phyloP scores from a whole-genome alignment of 2,113 vertebrate species.

The Pituophis catenifer region DNA sequence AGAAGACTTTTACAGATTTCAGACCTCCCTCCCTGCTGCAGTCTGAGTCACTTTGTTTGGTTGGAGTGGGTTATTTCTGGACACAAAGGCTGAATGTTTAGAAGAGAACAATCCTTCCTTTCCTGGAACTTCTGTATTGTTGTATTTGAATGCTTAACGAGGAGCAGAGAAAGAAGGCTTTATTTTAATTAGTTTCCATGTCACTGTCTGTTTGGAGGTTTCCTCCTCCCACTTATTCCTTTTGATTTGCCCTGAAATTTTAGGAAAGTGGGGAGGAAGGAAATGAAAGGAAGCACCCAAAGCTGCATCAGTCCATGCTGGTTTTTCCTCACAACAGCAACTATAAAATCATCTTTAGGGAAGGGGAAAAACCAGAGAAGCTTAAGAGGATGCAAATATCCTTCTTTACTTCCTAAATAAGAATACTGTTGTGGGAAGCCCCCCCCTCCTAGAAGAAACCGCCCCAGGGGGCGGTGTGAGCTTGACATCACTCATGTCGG shows the following conservation, averaged over 20 bases:
- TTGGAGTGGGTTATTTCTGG: constrained; percentile 56
- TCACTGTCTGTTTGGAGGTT: constrained; percentile 54
- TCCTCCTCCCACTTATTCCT: constrained; percentile 16
- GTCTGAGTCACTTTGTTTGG: constrained; percentile 41
- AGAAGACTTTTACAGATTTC: constrained; percentile 24
- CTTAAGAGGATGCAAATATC: constrained; percentile 59
- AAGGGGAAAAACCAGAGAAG: constrained; percentile 64
- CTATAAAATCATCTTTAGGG: constrained; percentile 65
- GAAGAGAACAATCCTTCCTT: constrained; percentile 42
- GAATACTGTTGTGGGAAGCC: neutral
- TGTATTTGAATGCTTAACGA: constrained; percentile 64
- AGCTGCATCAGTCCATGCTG: constrained; percentile 68
- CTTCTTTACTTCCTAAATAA: constrained; percentile 60
- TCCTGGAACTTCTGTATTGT: constrained; percentile 18
- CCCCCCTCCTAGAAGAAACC: too few relatives aligned
- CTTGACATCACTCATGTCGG: too few relatives aligned
- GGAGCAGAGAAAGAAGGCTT: constrained; percentile 58
- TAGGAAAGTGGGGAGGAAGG: neutral
- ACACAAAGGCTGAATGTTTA: constrained; percentile 51
- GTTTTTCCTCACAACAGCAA: constrained; percentile 68
- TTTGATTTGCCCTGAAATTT: constrained; percentile 56
- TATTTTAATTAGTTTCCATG: constrained; percentile 72
- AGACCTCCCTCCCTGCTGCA: constrained; percentile 26
- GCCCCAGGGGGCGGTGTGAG: too few relatives aligned
- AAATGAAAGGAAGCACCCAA: constrained; percentile 61